Evolutionary conservation across 2,797 vertebrate genomes (phyloP), one percentile per base, ranked within the genome.

Genomic region (Chrysolophus pictus): DNA sequence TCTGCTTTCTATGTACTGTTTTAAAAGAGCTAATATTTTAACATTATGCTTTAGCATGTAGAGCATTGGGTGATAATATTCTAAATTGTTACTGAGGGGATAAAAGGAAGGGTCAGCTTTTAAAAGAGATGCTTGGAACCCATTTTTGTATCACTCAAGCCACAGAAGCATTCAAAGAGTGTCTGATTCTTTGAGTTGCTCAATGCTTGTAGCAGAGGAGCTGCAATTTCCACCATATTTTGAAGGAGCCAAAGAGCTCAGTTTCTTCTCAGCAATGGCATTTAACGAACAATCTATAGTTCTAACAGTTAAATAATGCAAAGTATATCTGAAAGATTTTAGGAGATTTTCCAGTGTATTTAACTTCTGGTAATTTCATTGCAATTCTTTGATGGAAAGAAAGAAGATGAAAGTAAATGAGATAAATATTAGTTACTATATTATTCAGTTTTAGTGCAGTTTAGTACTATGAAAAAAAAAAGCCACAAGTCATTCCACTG

Each of bases 361-460:
- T 28, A 62, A 28, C 10, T 59, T 72, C 80, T 59, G 11, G 18
- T 81, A 0, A 63, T 90, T 87, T 93, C 35, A 29, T 64, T 58
- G 21, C 33, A 90, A 41, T 71, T 94, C 72, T 92, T 53, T 80
- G 18, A 33, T 72, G 31, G 42, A 51, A 84, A 63, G 42, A 71
- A 82, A 55, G n/a, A 35, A 71, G 15, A 37, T 62, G 51, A 84
- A 84, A 92, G 9, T 60, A 74, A 87, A 72, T 41, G n/a, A 91
- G 9, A 51, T 71, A 90, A 93, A 86, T 11, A 26, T 76, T 82
- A n/a, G 22, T 72, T 65, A 22, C 47, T 88, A 47, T 75, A 88
- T 85, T 90, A 70, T 95, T 96, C 90, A 68, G 26, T 64, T 94
- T 87, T 31, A 94, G 86, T 91, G 33, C 58, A 94, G 87, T 86